phyloP scores from a whole-genome alignment of 2,797 vertebrate genomes.

The Podarcis lilfordi region DNA sequence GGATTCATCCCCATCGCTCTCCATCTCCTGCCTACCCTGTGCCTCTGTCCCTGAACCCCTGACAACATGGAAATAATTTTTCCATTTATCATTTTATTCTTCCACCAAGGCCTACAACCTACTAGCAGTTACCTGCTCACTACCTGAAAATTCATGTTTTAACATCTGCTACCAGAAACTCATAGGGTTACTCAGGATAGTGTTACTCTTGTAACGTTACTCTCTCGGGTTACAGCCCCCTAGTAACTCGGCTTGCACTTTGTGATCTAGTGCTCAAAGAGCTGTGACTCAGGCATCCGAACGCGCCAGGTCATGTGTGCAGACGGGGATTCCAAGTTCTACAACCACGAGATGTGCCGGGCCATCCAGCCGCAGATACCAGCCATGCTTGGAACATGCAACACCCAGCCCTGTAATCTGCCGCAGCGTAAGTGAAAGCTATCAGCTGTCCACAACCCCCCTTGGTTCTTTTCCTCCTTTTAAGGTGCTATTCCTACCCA shows the following conservation, averaged over 20 bases:
- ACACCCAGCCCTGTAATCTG: conserved; percentile 86
- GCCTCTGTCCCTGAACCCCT: no score
- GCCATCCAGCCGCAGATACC: conserved; percentile 79
- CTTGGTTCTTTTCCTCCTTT: neutral
- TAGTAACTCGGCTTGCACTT: conserved; percentile 15
- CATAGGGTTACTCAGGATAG: neutral
- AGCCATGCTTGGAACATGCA: conserved; percentile 84
- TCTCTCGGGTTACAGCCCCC: neutral
- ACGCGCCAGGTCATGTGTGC: conserved; percentile 92
- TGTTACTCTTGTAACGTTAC: conserved; percentile 18
- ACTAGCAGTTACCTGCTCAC: neutral
- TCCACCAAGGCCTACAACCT: neutral
- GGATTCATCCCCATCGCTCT: no score
- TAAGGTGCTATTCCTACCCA: neutral
- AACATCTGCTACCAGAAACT: neutral
- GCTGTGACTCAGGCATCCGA: conserved; percentile 86
- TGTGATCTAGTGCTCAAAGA: conserved; percentile 88
- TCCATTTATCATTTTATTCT: neutral
- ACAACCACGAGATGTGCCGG: conserved; percentile 80
- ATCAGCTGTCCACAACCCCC: neutral
- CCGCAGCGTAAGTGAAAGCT: conserved; percentile 83
- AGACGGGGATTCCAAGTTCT: conserved; percentile 79
- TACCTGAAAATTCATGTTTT: neutral
- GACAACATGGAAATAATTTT: neutral
- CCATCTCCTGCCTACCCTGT: no score